phyloP scores from a whole-genome alignment of 2,113 vertebrate genomes.

The Myanophis thanlyinensis region DNA sequence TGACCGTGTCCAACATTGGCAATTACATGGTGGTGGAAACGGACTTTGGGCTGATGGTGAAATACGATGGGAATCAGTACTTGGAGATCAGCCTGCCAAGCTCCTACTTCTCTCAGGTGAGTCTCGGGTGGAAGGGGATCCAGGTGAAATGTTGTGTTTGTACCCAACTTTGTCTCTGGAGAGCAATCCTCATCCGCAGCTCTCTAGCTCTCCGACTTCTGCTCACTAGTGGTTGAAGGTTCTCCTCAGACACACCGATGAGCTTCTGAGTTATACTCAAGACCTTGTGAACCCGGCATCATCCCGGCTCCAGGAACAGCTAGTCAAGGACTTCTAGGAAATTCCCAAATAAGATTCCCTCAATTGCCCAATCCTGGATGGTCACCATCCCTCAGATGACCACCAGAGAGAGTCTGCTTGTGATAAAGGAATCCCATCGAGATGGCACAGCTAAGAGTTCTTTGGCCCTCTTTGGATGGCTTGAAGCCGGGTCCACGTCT shows the following conservation, averaged over 20 bases:
- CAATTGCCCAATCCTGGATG: neutral
- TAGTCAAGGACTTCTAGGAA: neutral
- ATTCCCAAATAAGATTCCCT: too few relatives aligned
- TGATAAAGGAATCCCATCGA: too few relatives aligned
- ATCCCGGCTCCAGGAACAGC: too few relatives aligned
- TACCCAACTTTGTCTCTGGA: neutral
- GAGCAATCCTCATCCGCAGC: neutral
- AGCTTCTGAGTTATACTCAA: neutral
- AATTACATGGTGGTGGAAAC: slow-evolving; percentile 80
- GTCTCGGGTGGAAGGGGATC: neutral
- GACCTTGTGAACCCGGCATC: too few relatives aligned
- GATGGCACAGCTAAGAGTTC: neutral
- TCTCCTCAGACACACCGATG: neutral
- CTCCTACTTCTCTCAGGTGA: slow-evolving; percentile 85
- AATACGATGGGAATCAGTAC: slow-evolving; percentile 85
- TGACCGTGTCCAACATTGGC: slow-evolving; percentile 78
- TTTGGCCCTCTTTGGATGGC: neutral
- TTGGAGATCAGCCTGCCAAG: slow-evolving; percentile 82
- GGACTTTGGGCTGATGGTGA: slow-evolving; percentile 81
- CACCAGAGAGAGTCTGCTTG: neutral
- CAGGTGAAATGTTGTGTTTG: neutral
- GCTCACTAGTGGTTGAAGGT: neutral
- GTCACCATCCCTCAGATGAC: neutral
- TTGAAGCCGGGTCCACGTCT: too few relatives aligned
- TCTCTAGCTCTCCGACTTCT: neutral